These are phyloP conservation scores for Spodoptera picta DNA, from an alignment of 2,888 invertebrate genomes.

Conservation along the genomic window DNA sequence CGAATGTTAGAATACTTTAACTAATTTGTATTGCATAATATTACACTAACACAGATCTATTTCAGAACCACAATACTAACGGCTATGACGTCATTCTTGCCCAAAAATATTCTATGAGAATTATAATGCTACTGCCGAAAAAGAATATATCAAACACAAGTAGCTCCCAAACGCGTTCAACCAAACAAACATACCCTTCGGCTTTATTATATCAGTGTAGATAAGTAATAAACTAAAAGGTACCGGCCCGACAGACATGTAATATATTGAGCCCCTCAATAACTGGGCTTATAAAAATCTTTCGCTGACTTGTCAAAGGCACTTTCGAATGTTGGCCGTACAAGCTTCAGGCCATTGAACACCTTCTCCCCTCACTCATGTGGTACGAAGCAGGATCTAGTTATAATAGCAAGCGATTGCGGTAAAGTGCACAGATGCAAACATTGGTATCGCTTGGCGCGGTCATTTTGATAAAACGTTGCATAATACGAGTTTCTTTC, in stretches of 20 bases:
- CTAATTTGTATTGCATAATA: too few species aligned
- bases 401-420: conserved; percentile 48
- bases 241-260: conserved; percentile 20
- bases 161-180: too few species aligned
- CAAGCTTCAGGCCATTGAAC: conserved; percentile 28
- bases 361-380: conserved; percentile 35
- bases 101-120: too few species aligned
- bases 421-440: conserved; percentile 70
- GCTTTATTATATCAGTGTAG: conserved; percentile 1
- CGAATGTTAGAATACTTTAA: too few species aligned
- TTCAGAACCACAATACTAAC: too few species aligned
- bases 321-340: conserved; percentile 41
- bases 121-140: too few species aligned
- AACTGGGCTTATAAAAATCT: conserved; percentile 41
- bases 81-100: too few species aligned
- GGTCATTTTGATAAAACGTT: conserved; percentile 79
- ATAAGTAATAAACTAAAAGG: conserved; percentile 19
- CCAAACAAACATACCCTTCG: too few species aligned
- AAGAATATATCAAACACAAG: too few species aligned
- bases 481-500: conserved; percentile 72
- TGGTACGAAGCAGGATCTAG: conserved; percentile 41
- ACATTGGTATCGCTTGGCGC: conserved; percentile 63
- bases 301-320: conserved; percentile 44
- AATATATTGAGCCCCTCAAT: conserved; percentile 35
- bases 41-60: too few species aligned